A percentile compares a stretch with the other conserved stretches of the same genome.
Evolutionary conservation across 2,797 vertebrate species (phyloP).

Genomic region (Epinephelus coioides): DNA sequence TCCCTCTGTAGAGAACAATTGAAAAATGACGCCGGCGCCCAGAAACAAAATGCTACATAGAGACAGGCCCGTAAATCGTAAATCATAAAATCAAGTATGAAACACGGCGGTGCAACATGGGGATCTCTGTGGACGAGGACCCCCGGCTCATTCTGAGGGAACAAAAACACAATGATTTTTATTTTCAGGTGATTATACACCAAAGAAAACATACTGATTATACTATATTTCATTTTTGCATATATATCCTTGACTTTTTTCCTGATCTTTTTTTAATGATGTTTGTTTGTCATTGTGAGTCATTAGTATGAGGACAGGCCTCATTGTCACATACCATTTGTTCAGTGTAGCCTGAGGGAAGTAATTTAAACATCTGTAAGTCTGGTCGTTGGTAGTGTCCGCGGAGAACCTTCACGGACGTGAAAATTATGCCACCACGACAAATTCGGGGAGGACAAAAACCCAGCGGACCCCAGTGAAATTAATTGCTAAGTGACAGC

Average conservation of each 20-base stretch:
- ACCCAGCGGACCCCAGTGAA: conserved; percentile 10
- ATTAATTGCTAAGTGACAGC: conserved; percentile 23
- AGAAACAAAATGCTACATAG: no score
- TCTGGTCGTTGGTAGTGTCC: neutral
- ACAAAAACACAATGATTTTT: no score
- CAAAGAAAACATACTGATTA: no score
- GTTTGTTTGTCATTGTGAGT: conserved; percentile 24
- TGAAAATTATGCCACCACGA: conserved; percentile 21
- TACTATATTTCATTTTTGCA: no score
- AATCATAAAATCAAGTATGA: no score
- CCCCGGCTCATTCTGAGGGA: no score
- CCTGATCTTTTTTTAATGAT: neutral
- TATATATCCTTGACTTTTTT: neutral
- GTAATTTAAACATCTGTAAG: conserved; percentile 42
- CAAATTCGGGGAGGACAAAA: conserved; percentile 16
- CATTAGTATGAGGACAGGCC: neutral
- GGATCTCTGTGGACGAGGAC: no score
- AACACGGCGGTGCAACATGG: no score
- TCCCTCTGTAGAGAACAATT: no score
- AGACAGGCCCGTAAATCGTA: no score
- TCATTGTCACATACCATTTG: conserved; percentile 8
- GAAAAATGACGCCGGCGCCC: no score
- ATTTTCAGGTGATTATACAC: no score
- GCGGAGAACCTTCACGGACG: conserved; percentile 27
- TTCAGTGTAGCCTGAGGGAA: conserved; percentile 7